phyloP scores from a whole-genome alignment of 1,140 invertebrate genomes.

The Arctopsyche grandis region DNA sequence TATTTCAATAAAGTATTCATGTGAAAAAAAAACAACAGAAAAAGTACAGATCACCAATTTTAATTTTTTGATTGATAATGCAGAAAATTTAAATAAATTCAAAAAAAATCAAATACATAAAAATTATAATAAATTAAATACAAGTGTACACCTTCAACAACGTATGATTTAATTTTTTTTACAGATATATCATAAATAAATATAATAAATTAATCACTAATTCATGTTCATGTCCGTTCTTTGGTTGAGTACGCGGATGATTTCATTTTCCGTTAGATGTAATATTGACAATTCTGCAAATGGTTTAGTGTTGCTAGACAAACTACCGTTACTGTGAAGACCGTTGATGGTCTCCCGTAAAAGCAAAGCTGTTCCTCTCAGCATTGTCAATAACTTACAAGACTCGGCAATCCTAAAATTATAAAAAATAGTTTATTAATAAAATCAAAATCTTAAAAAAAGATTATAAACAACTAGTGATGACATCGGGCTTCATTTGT shows the following conservation, averaged over 20 bases:
- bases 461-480: too few species aligned
- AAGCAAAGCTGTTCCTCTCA: constrained; percentile 79
- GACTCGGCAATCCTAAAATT: constrained; percentile 79
- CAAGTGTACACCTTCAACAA: neutral
- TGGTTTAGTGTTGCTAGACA: neutral
- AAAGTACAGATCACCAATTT: too few species aligned
- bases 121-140: neutral
- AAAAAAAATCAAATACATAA: neutral
- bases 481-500: too few species aligned
- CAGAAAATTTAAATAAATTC: neutral
- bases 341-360: constrained; percentile 73
- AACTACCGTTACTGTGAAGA: neutral
- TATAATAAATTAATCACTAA: constrained; percentile 2
- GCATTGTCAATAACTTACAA: constrained; percentile 79
- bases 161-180: neutral
- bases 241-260: constrained; percentile 60
- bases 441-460: neutral
- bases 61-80: neutral
- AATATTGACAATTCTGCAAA: constrained; percentile 52
- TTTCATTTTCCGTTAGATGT: constrained; percentile 56
- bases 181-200: neutral
- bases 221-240: constrained; percentile 59
- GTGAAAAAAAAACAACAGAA: neutral
- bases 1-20: too few species aligned
- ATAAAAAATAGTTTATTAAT: constrained; percentile 34